Conservation (phyloP, 2,888 invertebrate species). For the Trissoscelio sp. region DNA sequence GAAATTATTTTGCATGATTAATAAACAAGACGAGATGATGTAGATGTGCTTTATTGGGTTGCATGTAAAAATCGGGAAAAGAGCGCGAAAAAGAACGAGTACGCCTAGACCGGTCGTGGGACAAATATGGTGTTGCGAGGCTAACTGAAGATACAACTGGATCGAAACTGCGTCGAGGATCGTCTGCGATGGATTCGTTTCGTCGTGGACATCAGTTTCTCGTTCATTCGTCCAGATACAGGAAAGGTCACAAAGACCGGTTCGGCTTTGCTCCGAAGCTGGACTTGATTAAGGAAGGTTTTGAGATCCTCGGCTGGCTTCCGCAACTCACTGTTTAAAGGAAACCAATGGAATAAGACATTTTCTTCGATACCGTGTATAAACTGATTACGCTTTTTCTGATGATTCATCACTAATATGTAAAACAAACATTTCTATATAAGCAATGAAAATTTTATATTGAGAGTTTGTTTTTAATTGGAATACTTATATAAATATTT, state of each 20-base stretch:
- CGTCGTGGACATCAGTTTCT: conserved; percentile 59
- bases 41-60: background rate
- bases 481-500: no score
- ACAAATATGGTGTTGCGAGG: conserved; percentile 77
- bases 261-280: conserved; percentile 39
- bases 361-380: conserved; percentile 33
- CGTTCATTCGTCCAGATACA: conserved; percentile 56
- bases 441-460: no score
- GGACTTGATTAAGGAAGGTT: conserved; percentile 60
- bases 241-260: conserved; percentile 67
- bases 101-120: conserved; percentile 79
- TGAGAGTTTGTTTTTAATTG: no score
- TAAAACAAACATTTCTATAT: no score
- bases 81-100: conserved; percentile 66
- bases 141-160: conserved; percentile 78
- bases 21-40: conserved; percentile 14
- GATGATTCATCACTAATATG: background rate
- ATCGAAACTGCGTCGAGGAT: conserved; percentile 70
- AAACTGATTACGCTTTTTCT: no score
- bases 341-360: conserved; percentile 49
- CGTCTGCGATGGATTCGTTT: conserved; percentile 64
- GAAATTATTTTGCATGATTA: conserved; percentile 38
- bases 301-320: conserved; percentile 51
- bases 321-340: conserved; percentile 47
- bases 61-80: conserved; percentile 26